Base-by-base conservation (phyloP, 2,113 vertebrate species). In the Ellobius talpinus region DNA sequence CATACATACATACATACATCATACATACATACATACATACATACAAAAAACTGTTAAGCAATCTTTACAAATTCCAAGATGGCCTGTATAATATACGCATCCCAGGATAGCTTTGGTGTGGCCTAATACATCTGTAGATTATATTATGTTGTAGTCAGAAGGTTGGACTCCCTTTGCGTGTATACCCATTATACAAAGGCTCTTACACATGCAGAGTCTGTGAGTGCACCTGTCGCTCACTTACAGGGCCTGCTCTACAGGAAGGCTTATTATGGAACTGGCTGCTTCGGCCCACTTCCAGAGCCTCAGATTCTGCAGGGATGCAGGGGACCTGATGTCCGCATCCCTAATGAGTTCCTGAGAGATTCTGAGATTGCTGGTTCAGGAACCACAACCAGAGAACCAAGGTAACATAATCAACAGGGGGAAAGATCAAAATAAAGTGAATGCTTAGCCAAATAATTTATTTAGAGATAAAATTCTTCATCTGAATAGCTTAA, bases 51-150 rank as follows among this genome's bases (percentile, higher is more conserved):
- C 66, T 65, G 66, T 70, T 76, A 82, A 90, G 84, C 81, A 77
- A 87, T 24, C 39, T 93, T 95, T 84, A 90, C 65, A 66, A 95
- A 87, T 95, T 78, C 76, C 55, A 94, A 94, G 29, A 90, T 3
- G n/a, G 42, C 29, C 26, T 33, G 42, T 47, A 45, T 33, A 45
- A 33, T 29, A 31, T 85, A 11, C 1, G 39, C 7, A 47, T 66
- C 29, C 24, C 29, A 33, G 61, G 39, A 85, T 5, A 85, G 82
- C 4, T 47, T 5, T 85, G 24, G 39, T 31, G 39, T 65, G 39
- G 29, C 26, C 14, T 26, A 33, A 7, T 6, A 65, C 9, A 45
- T 33, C 19, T 31, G 39, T 66, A 29, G 39, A 45, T 11, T 63
- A 19, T 33, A 47, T 8, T 47, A 23, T 1, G 0, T 45, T 66